Evolutionary conservation across 2,113 vertebrate species (phyloP), one percentile per base, ranked within the genome.

Genomic region (Brachyhypopomus gauderio): DNA sequence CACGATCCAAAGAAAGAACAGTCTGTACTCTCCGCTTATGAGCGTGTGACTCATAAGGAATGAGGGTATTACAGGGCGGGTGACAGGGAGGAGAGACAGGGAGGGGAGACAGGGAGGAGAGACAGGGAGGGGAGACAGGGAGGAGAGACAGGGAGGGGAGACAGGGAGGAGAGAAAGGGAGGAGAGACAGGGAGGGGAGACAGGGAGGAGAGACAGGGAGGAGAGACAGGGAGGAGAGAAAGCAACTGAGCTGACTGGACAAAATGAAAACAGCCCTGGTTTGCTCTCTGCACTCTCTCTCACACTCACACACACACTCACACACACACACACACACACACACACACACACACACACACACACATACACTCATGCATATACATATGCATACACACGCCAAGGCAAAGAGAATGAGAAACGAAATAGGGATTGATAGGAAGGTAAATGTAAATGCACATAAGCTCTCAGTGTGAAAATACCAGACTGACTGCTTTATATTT

Each of bases 31-130:
- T n/a, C 14, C 72, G 60, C 23, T 86, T 84, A 14, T 83, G 84
- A 72, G 80, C 86, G 84, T 87, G 82, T 88, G 88, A 91, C 86
- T 87, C 81, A 87, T 66, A 48, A 84, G 80, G 72, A 90, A 83
- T 89, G 82, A 85, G 77, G 48, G 7, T 52, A 52, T 52, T 14
- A 52, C 45, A 63, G 60, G 59, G 14, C 77, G 8, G 64, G 41
- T 73, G 20, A 38, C 3, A 69, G 48, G 3, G 36, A 67, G 63
- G 22, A 63, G 59, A 5, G 20, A 55, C 56, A 59, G 45, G 25
- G 56, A 11, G 7, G 9, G 45, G 25, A 59, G 27, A 59, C 60
- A n/a, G 19, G 30, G 30, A 30, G 30, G 30, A 30, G 30, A 30
- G 30, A 30, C 30, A 20, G 60, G 25, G 56, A 11, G 7, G 9